phyloP scores from a whole-genome alignment of 1,140 invertebrate species.

The Elymnias hypermnestra region DNA sequence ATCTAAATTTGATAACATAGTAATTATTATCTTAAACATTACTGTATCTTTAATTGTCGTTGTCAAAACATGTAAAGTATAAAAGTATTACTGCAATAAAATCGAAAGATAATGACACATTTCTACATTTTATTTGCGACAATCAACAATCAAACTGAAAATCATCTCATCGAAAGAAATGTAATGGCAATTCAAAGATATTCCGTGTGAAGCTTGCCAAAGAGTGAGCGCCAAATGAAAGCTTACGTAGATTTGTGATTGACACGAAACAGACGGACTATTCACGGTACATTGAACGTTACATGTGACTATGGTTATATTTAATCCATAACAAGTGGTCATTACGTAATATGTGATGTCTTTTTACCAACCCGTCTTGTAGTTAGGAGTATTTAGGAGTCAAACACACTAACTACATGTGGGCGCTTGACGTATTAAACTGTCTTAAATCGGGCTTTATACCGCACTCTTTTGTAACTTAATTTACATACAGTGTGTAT shows the following conservation, averaged over 20 bases:
- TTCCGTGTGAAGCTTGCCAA: slow-evolving; percentile 22
- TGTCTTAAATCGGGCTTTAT: too few relatives aligned
- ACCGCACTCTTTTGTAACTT: too few relatives aligned
- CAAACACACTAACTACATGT: too few relatives aligned
- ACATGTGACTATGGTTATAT: slow-evolving; percentile 10
- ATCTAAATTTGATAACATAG: too few relatives aligned
- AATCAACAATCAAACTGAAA: slow-evolving; percentile 20
- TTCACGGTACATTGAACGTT: slow-evolving; percentile 22
- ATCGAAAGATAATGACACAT: neutral
- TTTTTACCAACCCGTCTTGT: neutral
- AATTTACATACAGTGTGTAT: too few relatives aligned
- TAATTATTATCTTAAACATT: too few relatives aligned
- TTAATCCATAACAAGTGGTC: slow-evolving; percentile 10
- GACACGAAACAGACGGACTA: neutral
- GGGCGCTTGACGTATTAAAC: too few relatives aligned
- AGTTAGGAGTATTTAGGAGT: too few relatives aligned
- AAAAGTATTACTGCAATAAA: too few relatives aligned
- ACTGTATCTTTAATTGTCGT: too few relatives aligned
- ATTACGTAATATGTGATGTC: slow-evolving; percentile 3
- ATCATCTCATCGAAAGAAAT: slow-evolving; percentile 12
- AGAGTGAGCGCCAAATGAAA: slow-evolving; percentile 23
- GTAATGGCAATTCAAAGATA: slow-evolving; percentile 18
- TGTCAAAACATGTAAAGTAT: too few relatives aligned
- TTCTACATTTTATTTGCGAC: slow-evolving; percentile 15
- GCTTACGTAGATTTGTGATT: slow-evolving; percentile 1